Conservation (phyloP, 1,140 invertebrate species). For the Temnothorax longispinosus region DNA sequence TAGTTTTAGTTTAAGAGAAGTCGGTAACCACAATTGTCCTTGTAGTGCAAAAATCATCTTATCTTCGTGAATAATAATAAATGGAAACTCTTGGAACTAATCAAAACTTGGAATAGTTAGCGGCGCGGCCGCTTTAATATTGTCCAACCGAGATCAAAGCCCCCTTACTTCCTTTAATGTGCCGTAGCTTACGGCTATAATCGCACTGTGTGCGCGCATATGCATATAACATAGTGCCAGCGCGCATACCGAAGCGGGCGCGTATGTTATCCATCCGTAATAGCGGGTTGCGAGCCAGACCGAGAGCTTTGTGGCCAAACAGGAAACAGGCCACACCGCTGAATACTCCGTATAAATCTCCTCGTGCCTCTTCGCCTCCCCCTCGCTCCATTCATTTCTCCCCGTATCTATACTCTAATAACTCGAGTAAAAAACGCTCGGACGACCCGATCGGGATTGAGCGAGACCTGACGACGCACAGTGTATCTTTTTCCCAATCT, state of each 20-base stretch:
- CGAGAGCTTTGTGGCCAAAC: conserved; percentile 54
- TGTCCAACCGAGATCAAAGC: conserved; percentile 61
- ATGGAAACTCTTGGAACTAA: background rate
- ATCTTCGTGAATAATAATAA: background rate
- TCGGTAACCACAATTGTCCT: background rate
- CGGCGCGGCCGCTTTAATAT: conserved; percentile 13
- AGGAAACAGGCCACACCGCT: conserved; percentile 56
- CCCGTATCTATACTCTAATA: conserved; percentile 13
- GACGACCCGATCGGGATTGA: background rate
- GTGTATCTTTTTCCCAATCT: background rate
- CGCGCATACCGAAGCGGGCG: background rate
- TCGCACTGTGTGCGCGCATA: conserved; percentile 20
- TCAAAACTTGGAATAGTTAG: conserved; percentile 41
- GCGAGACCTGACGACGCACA: background rate
- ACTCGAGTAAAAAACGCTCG: conserved; percentile 20
- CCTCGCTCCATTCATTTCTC: conserved; percentile 21
- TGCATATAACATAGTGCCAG: conserved; percentile 1
- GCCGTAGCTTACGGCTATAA: conserved; percentile 57
- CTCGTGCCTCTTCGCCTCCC: background rate
- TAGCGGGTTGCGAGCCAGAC: conserved; percentile 35
- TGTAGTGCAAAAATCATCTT: background rate
- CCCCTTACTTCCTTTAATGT: conserved; percentile 46
- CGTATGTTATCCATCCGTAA: conserved; percentile 41
- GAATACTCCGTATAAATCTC: conserved; percentile 57
- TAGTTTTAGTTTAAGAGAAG: background rate